Conservation (phyloP, 2,797 vertebrate species). For the Astyanax mexicanus region DNA sequence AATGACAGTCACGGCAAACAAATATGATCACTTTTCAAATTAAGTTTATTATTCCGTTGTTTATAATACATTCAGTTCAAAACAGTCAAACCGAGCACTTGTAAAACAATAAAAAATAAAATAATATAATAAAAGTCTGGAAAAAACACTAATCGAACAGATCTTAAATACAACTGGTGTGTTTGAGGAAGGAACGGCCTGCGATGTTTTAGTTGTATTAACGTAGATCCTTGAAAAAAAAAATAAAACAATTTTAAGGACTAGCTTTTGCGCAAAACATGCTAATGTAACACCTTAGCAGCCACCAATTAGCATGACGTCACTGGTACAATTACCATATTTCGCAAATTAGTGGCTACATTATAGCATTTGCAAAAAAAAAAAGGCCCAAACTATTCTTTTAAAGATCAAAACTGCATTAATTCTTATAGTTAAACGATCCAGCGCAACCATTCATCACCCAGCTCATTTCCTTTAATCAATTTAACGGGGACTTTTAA, state of each 20-base stretch:
- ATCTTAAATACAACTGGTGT: conserved; percentile 5
- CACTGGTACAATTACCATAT: too few relatives aligned
- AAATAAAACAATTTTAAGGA: neutral
- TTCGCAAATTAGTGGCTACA: neutral
- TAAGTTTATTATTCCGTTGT: conserved; percentile 66
- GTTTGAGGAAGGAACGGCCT: neutral
- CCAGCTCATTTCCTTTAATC: too few relatives aligned
- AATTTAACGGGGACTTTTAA: neutral
- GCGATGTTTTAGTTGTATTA: too few relatives aligned
- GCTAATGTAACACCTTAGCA: neutral
- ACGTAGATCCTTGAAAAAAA: too few relatives aligned
- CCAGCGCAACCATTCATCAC: neutral
- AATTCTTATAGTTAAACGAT: neutral
- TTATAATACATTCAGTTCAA: conserved; percentile 82
- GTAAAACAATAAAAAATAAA: conserved; percentile 59
- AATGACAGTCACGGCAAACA: too few relatives aligned
- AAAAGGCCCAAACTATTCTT: neutral
- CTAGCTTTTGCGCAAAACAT: neutral
- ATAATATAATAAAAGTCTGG: conserved; percentile 25
- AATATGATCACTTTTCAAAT: conserved; percentile 54
- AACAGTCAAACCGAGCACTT: conserved; percentile 71
- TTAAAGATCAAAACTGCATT: neutral
- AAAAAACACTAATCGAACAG: conserved; percentile 16
- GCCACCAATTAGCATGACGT: neutral
- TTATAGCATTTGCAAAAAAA: neutral